These are phyloP conservation scores for Microplitis mediator DNA, from an alignment of 1,140 invertebrate genomes.

Conservation along the genomic window DNA sequence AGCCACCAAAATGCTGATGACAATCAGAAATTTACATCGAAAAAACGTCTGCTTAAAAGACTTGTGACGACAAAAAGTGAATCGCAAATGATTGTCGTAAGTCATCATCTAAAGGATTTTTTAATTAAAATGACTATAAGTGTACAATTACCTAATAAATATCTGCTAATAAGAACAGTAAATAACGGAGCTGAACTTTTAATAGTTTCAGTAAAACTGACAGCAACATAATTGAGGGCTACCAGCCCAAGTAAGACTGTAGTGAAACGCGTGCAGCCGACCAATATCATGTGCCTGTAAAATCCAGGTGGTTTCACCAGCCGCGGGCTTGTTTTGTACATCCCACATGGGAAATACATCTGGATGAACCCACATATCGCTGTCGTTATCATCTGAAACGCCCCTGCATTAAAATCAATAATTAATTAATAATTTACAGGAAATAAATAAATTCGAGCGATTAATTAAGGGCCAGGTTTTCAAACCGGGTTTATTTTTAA, in stretches of 20 bases:
- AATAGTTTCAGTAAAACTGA: slow-evolving; percentile 86
- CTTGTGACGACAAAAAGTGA: too few species aligned
- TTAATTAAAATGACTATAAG: too few species aligned
- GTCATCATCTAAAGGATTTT: too few species aligned
- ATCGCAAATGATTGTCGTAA: too few species aligned
- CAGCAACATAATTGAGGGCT: slow-evolving; percentile 82
- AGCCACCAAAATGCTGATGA: too few species aligned
- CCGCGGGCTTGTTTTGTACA: slow-evolving; percentile 69
- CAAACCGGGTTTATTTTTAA: too few species aligned
- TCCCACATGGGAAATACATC: slow-evolving; percentile 77
- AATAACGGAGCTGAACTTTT: slow-evolving; percentile 86
- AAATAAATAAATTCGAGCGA: too few species aligned
- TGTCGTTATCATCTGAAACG: slow-evolving; percentile 81
- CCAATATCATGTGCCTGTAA: slow-evolving; percentile 77
- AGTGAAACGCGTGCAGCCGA: slow-evolving; percentile 78
- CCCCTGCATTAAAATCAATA: slow-evolving; percentile 58
- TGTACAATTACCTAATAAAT: slow-evolving; percentile 73
- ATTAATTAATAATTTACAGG: background rate
- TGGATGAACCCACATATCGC: slow-evolving; percentile 78
- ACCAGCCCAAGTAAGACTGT: slow-evolving; percentile 79
- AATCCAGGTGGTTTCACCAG: slow-evolving; percentile 73
- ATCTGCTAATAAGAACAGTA: slow-evolving; percentile 79
- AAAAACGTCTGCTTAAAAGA: too few species aligned
- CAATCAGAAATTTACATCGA: too few species aligned
- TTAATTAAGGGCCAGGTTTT: too few species aligned